Conservation (phyloP, 2,888 invertebrate genomes). For the Matsumyia berberina region DNA sequence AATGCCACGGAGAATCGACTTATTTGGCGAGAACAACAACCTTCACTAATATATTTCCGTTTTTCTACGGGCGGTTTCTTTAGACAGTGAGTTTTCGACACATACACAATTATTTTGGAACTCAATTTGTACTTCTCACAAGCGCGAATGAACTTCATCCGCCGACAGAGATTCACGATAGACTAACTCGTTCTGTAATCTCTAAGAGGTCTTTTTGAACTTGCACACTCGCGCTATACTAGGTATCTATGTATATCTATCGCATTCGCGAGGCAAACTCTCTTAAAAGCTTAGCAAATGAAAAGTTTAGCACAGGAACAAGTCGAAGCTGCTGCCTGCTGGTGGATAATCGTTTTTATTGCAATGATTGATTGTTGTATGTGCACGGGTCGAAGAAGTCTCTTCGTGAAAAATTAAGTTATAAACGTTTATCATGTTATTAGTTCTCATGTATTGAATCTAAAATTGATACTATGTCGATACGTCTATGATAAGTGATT, state of each 20-base stretch:
- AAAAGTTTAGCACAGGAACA: slow-evolving; percentile 52
- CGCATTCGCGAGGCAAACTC: slow-evolving; percentile 9
- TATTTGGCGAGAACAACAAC: slow-evolving; percentile 36
- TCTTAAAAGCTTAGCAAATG: slow-evolving; percentile 58
- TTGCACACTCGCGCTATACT: slow-evolving; percentile 4
- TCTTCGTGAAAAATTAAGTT: too few relatives aligned
- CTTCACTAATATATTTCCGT: slow-evolving; percentile 48
- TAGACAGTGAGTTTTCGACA: slow-evolving; percentile 16
- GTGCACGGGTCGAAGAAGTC: too few relatives aligned
- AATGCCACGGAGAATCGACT: slow-evolving; percentile 14
- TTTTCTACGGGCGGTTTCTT: slow-evolving; percentile 27
- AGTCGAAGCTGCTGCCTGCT: not conserved
- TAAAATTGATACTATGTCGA: too few relatives aligned
- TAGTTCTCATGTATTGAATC: too few relatives aligned
- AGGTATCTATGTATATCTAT: not conserved
- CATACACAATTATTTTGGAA: slow-evolving; percentile 35
- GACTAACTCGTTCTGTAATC: slow-evolving; percentile 57
- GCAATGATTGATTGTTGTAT: too few relatives aligned
- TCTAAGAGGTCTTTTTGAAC: slow-evolving; percentile 28
- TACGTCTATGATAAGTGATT: too few relatives aligned
- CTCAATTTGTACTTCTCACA: slow-evolving; percentile 2
- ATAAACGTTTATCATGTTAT: too few relatives aligned
- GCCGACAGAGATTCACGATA: slow-evolving; percentile 51
- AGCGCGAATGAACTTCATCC: slow-evolving; percentile 13
- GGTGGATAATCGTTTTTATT: not conserved